Evolutionary conservation across 2,888 invertebrate species (phyloP).

Genomic region (Hydraecia micacea): DNA sequence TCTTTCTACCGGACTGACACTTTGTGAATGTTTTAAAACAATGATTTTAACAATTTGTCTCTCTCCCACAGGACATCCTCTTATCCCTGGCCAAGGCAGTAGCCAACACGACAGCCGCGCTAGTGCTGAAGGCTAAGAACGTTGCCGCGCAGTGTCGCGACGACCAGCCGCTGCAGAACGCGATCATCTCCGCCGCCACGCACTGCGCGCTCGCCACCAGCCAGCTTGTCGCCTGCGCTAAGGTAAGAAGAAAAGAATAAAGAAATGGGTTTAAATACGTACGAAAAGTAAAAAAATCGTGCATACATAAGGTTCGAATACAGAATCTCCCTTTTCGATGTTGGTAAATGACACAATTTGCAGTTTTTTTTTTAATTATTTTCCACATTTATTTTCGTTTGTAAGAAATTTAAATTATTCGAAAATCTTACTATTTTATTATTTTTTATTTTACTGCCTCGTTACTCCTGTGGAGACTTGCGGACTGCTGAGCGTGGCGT

Average conservation of each 20-base stretch:
- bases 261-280: background rate
- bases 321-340: background rate
- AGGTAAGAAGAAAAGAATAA: conserved; percentile 88
- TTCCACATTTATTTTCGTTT: background rate
- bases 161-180: conserved; percentile 95
- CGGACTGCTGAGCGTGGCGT: background rate
- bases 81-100: conserved; percentile 98
- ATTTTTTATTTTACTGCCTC: background rate
- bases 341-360: background rate
- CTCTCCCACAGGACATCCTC: conserved; percentile 93
- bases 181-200: conserved; percentile 98
- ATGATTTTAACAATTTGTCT: background rate
- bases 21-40: no score
- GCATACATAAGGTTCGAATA: background rate
- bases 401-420: background rate
- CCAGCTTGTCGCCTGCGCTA: conserved; percentile 98
- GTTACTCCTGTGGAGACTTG: background rate
- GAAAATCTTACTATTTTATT: background rate
- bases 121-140: conserved; percentile 98
- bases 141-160: conserved; percentile 97
- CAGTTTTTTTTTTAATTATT: background rate
- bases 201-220: conserved; percentile 99
- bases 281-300: background rate
- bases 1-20: background rate
- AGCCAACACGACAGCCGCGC: conserved; percentile 98